These are phyloP conservation scores for Drosophila lacertosa DNA, from an alignment of 1,140 invertebrate genomes.

Conservation along the genomic window DNA sequence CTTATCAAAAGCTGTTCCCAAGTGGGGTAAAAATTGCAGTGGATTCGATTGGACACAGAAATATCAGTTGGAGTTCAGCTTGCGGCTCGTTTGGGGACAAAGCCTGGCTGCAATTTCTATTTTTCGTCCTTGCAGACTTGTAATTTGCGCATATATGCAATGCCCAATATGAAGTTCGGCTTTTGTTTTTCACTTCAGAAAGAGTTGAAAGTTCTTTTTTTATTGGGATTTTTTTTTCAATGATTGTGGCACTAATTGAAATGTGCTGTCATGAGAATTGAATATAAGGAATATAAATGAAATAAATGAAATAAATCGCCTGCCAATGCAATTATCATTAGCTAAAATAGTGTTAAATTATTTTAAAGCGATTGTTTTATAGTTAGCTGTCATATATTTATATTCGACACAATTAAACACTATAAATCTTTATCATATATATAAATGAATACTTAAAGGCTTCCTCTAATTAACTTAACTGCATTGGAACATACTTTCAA, in stretches of 20 bases:
- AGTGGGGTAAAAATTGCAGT: not conserved
- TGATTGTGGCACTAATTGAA: slow-evolving; percentile 48
- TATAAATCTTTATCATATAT: too few relatives aligned
- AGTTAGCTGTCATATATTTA: too few relatives aligned
- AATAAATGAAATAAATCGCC: not conserved
- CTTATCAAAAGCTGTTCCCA: slow-evolving; percentile 28
- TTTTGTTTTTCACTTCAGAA: slow-evolving; percentile 1
- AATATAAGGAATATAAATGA: not conserved
- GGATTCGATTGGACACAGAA: not conserved
- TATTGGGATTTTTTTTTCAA: slow-evolving; percentile 22
- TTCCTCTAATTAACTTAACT: too few relatives aligned
- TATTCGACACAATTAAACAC: too few relatives aligned
- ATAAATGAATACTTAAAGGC: too few relatives aligned
- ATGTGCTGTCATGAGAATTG: slow-evolving; percentile 10
- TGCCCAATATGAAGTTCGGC: slow-evolving; percentile 21
- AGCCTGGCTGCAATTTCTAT: slow-evolving; percentile 6
- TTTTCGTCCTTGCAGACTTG: slow-evolving; percentile 19
- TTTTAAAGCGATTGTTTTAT: too few relatives aligned
- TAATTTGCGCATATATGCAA: slow-evolving; percentile 42
- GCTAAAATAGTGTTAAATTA: too few relatives aligned
- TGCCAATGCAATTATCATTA: not conserved
- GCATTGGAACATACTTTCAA: too few relatives aligned
- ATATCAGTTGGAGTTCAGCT: not conserved
- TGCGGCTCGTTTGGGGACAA: not conserved
- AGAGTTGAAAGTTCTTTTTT: slow-evolving; percentile 27